Conservation (phyloP, 2,797 vertebrate species). For the Perodicticus potto region DNA sequence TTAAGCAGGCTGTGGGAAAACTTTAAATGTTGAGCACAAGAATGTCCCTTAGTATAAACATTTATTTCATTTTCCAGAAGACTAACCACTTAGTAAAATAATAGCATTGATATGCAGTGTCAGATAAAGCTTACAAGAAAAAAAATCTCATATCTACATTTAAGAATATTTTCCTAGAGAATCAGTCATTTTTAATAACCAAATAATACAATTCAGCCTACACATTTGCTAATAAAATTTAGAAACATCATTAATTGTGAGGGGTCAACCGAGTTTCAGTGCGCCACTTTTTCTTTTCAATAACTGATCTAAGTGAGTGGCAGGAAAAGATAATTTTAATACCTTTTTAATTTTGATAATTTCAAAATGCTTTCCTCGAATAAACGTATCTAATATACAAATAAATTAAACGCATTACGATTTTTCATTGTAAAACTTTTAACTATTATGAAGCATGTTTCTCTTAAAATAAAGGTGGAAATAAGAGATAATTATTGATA, state of each 20-base stretch:
- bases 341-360: slow-evolving; percentile 11
- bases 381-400: not conserved
- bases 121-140: not conserved
- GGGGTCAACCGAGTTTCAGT: not conserved
- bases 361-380: slow-evolving; percentile 25
- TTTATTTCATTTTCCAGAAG: not conserved
- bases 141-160: not conserved
- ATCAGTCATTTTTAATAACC: not conserved
- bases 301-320: slow-evolving; percentile 7
- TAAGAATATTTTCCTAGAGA: not conserved
- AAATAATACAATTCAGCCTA: not conserved
- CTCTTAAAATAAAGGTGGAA: slow-evolving; percentile 20
- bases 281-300: slow-evolving; percentile 25
- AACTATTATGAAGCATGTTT: not conserved
- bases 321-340: not conserved
- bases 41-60: not conserved
- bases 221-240: not conserved
- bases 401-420: slow-evolving; percentile 20
- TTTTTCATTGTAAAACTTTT: not conserved
- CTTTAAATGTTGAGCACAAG: not conserved
- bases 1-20: not conserved
- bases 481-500: not conserved
- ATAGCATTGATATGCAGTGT: not conserved
- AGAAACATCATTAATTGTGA: slow-evolving; percentile 4
- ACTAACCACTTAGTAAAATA: not conserved